Evolutionary conservation across 2,113 vertebrate genomes (phyloP).

Genomic region (Erythrocercus mccallii): DNA sequence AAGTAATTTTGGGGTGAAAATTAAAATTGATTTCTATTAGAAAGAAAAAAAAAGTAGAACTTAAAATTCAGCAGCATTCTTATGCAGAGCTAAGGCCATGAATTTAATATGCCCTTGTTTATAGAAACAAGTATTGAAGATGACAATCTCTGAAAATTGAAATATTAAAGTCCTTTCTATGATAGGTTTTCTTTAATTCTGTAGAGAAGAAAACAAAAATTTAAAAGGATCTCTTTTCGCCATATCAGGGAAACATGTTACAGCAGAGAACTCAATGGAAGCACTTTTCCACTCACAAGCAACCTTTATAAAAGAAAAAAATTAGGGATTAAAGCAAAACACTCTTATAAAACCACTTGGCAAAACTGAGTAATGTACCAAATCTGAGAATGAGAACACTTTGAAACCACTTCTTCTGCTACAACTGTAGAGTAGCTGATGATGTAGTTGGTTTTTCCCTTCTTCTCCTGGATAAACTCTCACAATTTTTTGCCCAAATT

Average conservation of each 20-base stretch:
- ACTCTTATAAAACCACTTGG: background rate
- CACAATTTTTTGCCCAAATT: background rate
- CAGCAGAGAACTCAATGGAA: background rate
- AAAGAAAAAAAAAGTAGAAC: background rate
- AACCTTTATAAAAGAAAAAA: background rate
- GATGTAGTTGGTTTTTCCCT: background rate
- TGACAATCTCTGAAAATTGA: background rate
- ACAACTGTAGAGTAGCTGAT: background rate
- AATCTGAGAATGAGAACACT: background rate
- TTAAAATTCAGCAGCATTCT: background rate
- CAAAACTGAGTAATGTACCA: background rate
- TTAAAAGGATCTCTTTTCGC: background rate
- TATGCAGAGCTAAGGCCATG: background rate
- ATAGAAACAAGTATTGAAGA: background rate
- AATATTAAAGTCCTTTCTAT: background rate
- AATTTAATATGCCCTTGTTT: background rate
- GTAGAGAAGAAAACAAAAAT: background rate
- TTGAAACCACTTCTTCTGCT: background rate
- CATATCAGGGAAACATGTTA: background rate
- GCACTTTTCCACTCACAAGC: background rate
- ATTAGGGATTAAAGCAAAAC: background rate
- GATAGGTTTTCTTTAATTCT: background rate
- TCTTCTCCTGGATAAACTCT: background rate
- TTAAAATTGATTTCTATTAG: background rate
- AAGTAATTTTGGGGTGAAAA: background rate